phyloP scores from a whole-genome alignment of 2,888 invertebrate species.

The Acronicta aceris region DNA sequence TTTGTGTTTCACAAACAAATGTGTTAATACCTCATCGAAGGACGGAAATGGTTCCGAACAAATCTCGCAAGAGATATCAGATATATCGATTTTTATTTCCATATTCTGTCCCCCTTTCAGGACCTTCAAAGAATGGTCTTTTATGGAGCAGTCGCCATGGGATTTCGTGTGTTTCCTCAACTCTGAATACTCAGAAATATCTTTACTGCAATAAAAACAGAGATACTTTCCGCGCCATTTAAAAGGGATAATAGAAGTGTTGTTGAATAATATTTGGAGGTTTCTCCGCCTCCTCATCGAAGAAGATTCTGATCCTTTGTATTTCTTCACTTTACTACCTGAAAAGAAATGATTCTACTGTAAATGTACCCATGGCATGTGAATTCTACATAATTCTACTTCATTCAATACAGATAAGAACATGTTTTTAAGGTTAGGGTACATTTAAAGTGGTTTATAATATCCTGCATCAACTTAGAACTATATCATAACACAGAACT shows the following conservation, averaged over 20 bases:
- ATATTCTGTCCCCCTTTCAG: constrained; percentile 83
- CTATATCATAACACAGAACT: not conserved
- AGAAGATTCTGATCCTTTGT: constrained; percentile 77
- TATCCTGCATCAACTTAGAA: not conserved
- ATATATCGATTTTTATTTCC: constrained; percentile 85
- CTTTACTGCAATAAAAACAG: constrained; percentile 84
- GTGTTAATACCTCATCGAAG: constrained; percentile 72
- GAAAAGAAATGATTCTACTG: constrained; percentile 80
- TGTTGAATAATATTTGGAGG: constrained; percentile 83
- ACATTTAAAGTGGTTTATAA: constrained; percentile 73
- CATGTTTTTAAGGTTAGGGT: constrained; percentile 61
- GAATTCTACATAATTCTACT: constrained; percentile 52
- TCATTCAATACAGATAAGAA: constrained; percentile 29
- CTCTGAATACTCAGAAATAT: constrained; percentile 74
- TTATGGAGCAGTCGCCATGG: constrained; percentile 78
- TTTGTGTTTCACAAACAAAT: constrained; percentile 74
- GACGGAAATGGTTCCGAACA: constrained; percentile 69
- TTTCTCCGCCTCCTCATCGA: constrained; percentile 82
- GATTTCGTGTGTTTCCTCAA: constrained; percentile 77
- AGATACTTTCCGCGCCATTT: constrained; percentile 86
- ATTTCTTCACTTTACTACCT: constrained; percentile 79
- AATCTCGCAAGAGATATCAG: constrained; percentile 75
- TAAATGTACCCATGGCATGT: constrained; percentile 80
- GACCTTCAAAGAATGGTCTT: constrained; percentile 81
- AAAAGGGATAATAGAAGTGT: constrained; percentile 82